Base-by-base conservation (phyloP, 2,888 invertebrate genomes). In the Lasiommata megera region DNA sequence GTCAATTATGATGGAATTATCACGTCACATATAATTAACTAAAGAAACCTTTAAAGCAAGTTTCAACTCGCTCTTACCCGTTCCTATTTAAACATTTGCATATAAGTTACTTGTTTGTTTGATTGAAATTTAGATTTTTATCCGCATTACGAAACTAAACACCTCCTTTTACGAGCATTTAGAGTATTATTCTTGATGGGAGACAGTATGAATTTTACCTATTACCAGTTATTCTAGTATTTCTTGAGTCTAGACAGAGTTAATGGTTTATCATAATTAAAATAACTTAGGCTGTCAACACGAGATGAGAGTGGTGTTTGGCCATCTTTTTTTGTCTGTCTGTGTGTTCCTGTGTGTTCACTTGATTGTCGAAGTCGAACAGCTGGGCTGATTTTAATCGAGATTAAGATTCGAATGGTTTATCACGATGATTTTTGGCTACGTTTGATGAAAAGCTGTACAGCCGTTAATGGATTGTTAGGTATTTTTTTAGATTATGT, bases 71-170 rank as follows among this genome's bases (percentile, higher is more conserved):
- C 5, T 16, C 14, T 46, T 31, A 6, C 16, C 11, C 9, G 29
- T 16, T 11, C 16, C 31, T 52, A n/a, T 38, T 11, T 29, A 52
- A 52, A 41, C 41, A 52, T 52, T 52, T 31, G 17, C 41, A 52
- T 52, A 52, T 52, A 31, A 18, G 17, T 12, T 36, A 52, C 52
- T 41, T 34, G 52, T 41, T 52, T 16, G 44, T 23, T 53, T 44
- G 53, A 53, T 53, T 53, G 53, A 53, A 53, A 53, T 53, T 34
- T 34, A 23, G 23, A 53, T 44, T 34, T 29, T 44, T 51, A 40
- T 53, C 53, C 43, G 34, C 52, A 11, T 52, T 52, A 52, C 52
- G 41, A 52, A 52, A 52, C 16, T 38, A 29, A 14, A 38, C 51
- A 38, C 50, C 50, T 38, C 50, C 48, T 48, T 37, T 48, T 48